phyloP scores from a whole-genome alignment of 2,888 invertebrate species.

The Bombylius discolor region DNA sequence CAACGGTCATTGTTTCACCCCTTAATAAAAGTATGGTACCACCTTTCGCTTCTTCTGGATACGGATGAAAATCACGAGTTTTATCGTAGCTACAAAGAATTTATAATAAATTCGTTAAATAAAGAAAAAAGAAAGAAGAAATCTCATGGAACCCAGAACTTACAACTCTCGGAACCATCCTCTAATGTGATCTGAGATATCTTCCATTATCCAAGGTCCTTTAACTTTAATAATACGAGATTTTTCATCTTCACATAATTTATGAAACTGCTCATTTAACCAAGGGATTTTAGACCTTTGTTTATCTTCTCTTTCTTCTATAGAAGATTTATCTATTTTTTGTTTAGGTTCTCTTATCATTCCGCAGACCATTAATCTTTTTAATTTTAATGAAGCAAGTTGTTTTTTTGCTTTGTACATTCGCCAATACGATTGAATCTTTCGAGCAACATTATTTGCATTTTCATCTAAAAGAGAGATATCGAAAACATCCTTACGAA shows the following conservation, averaged over 20 bases:
- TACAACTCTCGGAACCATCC: constrained; percentile 59
- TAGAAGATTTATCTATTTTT: neutral
- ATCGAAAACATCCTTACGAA: too few species aligned
- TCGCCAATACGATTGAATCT: constrained; percentile 33
- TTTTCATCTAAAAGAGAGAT: neutral
- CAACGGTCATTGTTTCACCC: constrained; percentile 34
- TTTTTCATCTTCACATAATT: constrained; percentile 36
- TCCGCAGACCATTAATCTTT: constrained; percentile 29
- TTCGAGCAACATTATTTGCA: constrained; percentile 6
- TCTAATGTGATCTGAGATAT: constrained; percentile 59
- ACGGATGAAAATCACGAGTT: constrained; percentile 35
- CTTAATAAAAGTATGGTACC: constrained; percentile 39
- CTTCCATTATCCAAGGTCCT: constrained; percentile 50
- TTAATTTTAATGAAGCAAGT: constrained; percentile 15
- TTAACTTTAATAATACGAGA: constrained; percentile 37
- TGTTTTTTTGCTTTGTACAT: constrained; percentile 25
- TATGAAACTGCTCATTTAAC: constrained; percentile 27
- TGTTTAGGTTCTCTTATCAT: constrained; percentile 24
- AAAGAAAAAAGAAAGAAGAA: neutral
- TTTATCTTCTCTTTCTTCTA: constrained; percentile 13
- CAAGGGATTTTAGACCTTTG: constrained; percentile 19
- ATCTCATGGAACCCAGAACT: neutral
- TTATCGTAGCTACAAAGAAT: constrained; percentile 23
- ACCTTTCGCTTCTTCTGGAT: constrained; percentile 37
- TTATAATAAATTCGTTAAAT: neutral